These are phyloP conservation scores for Porites evermanni DNA, from an alignment of 92 coral and sea anemone genomes.

Conservation along the genomic window DNA sequence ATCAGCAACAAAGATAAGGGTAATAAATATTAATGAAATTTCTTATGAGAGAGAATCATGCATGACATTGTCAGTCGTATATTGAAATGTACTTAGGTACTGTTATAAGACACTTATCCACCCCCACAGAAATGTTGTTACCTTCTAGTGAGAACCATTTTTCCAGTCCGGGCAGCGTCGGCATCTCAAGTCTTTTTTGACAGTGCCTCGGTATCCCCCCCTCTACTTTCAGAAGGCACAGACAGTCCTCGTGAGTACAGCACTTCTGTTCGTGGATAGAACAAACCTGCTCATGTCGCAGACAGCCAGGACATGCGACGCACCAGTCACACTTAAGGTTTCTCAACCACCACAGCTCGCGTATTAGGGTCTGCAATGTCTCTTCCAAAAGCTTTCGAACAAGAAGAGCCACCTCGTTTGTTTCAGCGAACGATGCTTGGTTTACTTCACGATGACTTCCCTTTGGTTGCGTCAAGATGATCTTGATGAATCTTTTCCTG, in stretches of 20 bases:
- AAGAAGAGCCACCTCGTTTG: background rate
- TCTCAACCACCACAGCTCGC: constrained; percentile 43
- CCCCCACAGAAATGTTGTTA: background rate
- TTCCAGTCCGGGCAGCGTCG: background rate
- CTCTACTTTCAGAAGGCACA: too few relatives aligned
- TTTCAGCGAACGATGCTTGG: background rate
- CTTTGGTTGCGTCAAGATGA: background rate
- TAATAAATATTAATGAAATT: too few relatives aligned
- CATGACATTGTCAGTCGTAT: too few relatives aligned
- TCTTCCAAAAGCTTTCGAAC: constrained; percentile 12
- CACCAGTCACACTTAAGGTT: constrained; percentile 28
- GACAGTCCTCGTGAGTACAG: constrained; percentile 50
- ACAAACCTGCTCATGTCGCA: constrained; percentile 1
- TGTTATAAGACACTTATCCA: too few relatives aligned
- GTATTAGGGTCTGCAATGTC: constrained; percentile 27
- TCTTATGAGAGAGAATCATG: too few relatives aligned
- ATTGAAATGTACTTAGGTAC: too few relatives aligned
- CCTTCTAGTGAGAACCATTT: background rate
- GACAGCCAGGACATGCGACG: constrained; percentile 51
- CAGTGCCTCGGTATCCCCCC: background rate
- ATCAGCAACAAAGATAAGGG: too few relatives aligned
- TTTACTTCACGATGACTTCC: background rate
- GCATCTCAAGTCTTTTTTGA: background rate
- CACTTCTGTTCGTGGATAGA: constrained; percentile 13
- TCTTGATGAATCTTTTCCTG: background rate